Conservation (phyloP, 2,888 invertebrate genomes). For the Ceramica pisi region DNA sequence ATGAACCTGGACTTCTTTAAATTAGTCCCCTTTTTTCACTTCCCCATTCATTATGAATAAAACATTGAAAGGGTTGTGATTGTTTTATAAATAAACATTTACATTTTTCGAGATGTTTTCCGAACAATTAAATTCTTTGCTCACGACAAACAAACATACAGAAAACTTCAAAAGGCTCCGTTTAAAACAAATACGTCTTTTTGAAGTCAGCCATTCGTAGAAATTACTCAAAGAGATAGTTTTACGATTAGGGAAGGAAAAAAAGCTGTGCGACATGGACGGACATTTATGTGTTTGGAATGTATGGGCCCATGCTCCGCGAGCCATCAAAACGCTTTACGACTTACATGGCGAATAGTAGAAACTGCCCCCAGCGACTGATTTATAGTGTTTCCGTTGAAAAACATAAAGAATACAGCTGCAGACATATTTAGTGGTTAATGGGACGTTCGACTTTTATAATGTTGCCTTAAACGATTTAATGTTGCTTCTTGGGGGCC, state of each 20-base stretch:
- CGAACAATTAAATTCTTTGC: conserved; percentile 51
- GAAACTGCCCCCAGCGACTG: conserved; percentile 78
- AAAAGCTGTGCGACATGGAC: conserved; percentile 74
- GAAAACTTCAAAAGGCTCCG: conserved; percentile 50
- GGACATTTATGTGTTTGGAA: conserved; percentile 82
- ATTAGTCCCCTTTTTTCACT: conserved; percentile 55
- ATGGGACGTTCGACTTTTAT: conserved; percentile 73
- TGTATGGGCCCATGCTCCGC: conserved; percentile 76
- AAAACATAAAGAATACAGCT: conserved; percentile 84
- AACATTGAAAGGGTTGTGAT: conserved; percentile 58
- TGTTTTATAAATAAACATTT: conserved; percentile 49
- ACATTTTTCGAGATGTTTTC: conserved; percentile 49
- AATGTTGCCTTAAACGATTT: conserved; percentile 67
- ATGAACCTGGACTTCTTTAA: conserved; percentile 53
- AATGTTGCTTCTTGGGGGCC: conserved; percentile 67
- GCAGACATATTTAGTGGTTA: conserved; percentile 84
- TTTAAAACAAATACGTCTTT: conserved; percentile 74
- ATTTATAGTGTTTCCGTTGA: conserved; percentile 83
- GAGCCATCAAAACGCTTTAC: conserved; percentile 85
- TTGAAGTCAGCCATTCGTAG: conserved; percentile 84
- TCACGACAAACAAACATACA: conserved; percentile 37
- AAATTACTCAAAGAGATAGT: conserved; percentile 84
- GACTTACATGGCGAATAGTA: conserved; percentile 82
- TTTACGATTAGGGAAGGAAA: conserved; percentile 75
- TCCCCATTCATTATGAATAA: conserved; percentile 55